phyloP scores from a whole-genome alignment of 2,797 vertebrate species.

The Mycteria americana region DNA sequence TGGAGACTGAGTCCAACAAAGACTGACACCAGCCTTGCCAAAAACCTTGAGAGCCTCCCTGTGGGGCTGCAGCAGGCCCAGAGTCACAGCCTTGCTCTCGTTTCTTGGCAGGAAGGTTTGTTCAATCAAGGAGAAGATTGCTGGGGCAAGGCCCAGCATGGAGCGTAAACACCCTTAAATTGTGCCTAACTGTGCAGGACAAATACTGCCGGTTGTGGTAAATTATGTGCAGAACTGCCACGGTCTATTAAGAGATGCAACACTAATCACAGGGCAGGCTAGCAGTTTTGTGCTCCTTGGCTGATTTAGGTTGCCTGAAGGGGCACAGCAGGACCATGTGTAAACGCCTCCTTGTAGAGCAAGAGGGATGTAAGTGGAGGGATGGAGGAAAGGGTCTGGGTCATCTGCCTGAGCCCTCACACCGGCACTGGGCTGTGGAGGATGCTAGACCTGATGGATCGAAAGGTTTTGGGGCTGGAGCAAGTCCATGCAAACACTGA shows the following conservation, averaged over 20 bases:
- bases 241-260: background rate
- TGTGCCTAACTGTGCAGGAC: background rate
- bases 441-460: background rate
- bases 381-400: background rate
- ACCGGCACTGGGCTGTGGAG: background rate
- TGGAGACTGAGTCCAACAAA: background rate
- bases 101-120: constrained; percentile 26
- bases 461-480: background rate
- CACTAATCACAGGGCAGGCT: background rate
- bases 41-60: background rate
- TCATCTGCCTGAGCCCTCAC: background rate
- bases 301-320: background rate
- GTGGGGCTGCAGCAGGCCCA: background rate
- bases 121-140: background rate
- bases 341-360: background rate
- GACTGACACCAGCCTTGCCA: background rate
- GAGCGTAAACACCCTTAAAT: background rate
- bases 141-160: background rate
- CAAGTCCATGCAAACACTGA: background rate
- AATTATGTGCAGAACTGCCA: constrained; percentile 1
- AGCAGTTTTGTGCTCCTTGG: background rate
- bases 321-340: background rate
- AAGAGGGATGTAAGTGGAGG: background rate
- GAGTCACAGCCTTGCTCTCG: background rate
- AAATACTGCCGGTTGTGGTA: background rate